A percentile compares a stretch with the other conserved stretches of the same genome.
phyloP scores from a whole-genome alignment of 2,797 vertebrate species.

The Falco berigora region DNA sequence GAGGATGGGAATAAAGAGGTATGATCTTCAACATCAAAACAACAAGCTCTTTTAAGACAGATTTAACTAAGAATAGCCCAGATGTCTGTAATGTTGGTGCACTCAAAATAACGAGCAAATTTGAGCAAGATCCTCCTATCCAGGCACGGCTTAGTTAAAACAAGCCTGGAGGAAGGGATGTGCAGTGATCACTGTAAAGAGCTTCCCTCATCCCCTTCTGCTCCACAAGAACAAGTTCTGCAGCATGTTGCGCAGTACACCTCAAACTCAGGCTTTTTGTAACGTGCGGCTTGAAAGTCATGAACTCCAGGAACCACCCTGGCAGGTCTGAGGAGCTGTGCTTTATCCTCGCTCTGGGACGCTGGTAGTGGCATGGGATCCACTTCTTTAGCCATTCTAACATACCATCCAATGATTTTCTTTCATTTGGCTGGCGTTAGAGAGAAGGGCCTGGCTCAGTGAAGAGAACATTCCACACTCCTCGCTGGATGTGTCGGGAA shows the following conservation, averaged over 20 bases:
- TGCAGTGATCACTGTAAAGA: neutral
- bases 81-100: neutral
- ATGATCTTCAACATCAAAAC: neutral
- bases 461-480: neutral
- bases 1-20: neutral
- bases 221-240: neutral
- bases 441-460: neutral
- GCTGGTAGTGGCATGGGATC: neutral
- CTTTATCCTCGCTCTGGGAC: neutral
- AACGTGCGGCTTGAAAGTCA: neutral
- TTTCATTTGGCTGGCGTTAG: neutral
- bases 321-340: neutral
- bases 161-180: neutral
- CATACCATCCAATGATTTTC: neutral
- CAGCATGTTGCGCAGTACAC: neutral
- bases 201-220: neutral
- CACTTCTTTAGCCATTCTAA: neutral
- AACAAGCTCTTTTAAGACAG: neutral
- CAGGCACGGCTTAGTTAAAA: neutral
- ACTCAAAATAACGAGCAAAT: neutral
- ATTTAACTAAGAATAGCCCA: neutral
- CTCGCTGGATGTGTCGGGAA: neutral
- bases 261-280: neutral
- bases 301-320: neutral
- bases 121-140: neutral